Conservation (phyloP, 2,797 vertebrate species). For the Chelon auratus region DNA sequence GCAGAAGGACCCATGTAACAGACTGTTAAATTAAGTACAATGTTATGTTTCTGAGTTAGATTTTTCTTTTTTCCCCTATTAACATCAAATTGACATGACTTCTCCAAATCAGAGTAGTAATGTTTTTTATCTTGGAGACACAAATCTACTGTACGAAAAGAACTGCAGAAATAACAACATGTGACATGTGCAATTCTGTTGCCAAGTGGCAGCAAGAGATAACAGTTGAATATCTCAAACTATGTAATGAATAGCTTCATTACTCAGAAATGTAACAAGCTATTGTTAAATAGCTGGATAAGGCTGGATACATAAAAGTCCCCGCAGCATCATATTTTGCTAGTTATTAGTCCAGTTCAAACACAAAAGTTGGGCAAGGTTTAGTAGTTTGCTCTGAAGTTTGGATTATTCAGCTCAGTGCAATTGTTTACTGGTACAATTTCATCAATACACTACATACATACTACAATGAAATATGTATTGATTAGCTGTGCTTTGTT, state of each 20-base stretch:
- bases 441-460: not conserved
- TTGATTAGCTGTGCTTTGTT: not conserved
- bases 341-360: conserved; percentile 28
- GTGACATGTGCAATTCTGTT: conserved; percentile 54
- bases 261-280: conserved; percentile 55
- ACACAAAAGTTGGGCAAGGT: conserved; percentile 18
- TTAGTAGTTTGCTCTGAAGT: conserved; percentile 29
- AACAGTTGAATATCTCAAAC: conserved; percentile 61
- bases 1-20: conserved; percentile 6
- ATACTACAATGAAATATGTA: not conserved
- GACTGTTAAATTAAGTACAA: not conserved
- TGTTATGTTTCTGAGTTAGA: conserved; percentile 1
- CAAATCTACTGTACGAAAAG: conserved; percentile 49
- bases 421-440: not conserved
- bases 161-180: conserved; percentile 60
- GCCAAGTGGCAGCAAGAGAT: conserved; percentile 64
- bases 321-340: conserved; percentile 41
- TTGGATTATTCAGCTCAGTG: conserved; percentile 13
- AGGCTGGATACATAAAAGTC: conserved; percentile 50
- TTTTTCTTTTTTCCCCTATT: conserved; percentile 4
- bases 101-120: conserved; percentile 32
- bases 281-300: conserved; percentile 40
- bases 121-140: conserved; percentile 50
- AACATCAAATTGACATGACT: conserved; percentile 45
- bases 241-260: conserved; percentile 58